Conservation (phyloP, 2,113 vertebrate species). For the Hippolais icterina region DNA sequence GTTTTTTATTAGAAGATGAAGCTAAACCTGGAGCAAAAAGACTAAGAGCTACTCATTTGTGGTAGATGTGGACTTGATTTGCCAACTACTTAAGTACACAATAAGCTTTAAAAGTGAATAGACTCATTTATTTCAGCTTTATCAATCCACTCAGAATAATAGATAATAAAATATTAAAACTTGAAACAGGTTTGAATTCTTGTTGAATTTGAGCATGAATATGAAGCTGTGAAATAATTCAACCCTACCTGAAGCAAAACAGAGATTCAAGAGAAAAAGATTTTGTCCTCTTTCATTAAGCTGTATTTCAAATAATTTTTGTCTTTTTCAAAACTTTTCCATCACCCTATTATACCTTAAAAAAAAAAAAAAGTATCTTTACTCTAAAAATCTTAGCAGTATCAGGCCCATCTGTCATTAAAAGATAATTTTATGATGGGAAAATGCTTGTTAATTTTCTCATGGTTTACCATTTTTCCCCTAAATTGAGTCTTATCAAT, state of each 20-base stretch:
- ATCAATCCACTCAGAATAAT: not conserved
- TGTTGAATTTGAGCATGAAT: constrained; percentile 3
- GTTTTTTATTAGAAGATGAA: not conserved
- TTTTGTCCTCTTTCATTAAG: not conserved
- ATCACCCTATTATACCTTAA: not conserved
- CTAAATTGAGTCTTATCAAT: not conserved
- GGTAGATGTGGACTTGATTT: not conserved
- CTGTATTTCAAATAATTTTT: not conserved
- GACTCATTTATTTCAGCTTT: constrained; percentile 30
- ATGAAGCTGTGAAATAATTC: constrained; percentile 32
- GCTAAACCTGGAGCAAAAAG: not conserved
- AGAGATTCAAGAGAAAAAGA: not conserved
- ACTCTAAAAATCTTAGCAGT: not conserved
- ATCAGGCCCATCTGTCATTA: not conserved
- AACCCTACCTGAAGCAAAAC: constrained; percentile 28
- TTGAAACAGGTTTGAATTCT: constrained; percentile 11
- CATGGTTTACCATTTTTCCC: not conserved
- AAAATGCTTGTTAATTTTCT: not conserved
- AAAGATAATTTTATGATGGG: not conserved
- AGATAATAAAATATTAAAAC: constrained; percentile 48
- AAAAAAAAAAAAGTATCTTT: not conserved
- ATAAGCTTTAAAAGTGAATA: not conserved
- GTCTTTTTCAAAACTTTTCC: not conserved
- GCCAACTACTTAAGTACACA: not conserved
- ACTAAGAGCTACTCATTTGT: not conserved